Percentiles rank a stretch among this genome's conserved stretches.
phyloP scores from a whole-genome alignment of 2,888 invertebrate species.

The Hanleya hanleyi region DNA sequence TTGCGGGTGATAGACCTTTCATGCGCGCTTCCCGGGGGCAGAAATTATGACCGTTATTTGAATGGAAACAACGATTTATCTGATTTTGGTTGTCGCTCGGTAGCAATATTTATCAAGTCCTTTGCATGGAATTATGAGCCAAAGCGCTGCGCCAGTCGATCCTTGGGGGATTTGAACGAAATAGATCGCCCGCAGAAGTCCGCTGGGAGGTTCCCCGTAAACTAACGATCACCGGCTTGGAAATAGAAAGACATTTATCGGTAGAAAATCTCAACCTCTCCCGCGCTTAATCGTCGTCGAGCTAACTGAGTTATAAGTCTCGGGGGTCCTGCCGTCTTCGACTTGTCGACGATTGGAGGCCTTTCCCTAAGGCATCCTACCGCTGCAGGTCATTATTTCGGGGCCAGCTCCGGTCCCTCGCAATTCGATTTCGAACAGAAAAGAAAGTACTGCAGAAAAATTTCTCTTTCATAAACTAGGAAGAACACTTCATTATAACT shows the following conservation, averaged over 20 bases:
- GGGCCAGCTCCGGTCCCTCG: not conserved
- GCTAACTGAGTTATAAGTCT: slow-evolving; percentile 9
- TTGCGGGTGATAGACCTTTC: not conserved
- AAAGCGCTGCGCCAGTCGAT: not conserved
- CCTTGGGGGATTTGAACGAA: not conserved
- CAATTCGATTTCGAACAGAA: slow-evolving; percentile 3
- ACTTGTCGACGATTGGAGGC: not conserved
- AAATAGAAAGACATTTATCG: slow-evolving; percentile 3
- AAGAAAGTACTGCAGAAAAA: not conserved
- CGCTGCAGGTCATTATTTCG: not conserved
- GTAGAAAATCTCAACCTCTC: slow-evolving; percentile 4
- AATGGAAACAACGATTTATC: slow-evolving; percentile 10
- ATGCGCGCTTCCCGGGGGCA: not conserved
- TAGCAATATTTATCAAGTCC: slow-evolving; percentile 7
- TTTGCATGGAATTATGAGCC: slow-evolving; percentile 5
- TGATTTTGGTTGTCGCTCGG: slow-evolving; percentile 7
- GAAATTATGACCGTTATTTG: not conserved
- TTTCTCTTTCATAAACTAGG: not conserved
- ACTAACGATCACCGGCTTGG: not conserved
- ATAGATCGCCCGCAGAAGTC: not conserved
- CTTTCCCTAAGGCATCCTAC: not conserved
- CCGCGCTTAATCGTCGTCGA: not conserved
- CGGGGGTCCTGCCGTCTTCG: not conserved
- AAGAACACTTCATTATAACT: slow-evolving; percentile 3
- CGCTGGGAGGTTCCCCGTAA: not conserved